A percentile compares a stretch with the other conserved stretches of the same genome.
Evolutionary conservation across 2,888 invertebrate genomes (phyloP).

Genomic region (Papilio protenor): DNA sequence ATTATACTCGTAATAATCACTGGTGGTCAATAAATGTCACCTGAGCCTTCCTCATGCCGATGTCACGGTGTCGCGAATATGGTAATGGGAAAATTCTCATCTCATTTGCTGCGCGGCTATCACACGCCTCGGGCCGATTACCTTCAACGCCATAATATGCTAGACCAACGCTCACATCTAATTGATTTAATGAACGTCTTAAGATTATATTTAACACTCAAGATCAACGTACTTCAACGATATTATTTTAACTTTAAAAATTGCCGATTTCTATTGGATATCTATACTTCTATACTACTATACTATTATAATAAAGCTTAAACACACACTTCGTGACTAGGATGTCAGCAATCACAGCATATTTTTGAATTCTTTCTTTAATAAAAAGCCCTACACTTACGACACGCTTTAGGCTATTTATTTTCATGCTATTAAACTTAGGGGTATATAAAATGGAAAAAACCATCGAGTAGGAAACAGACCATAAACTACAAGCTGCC

Average conservation of each 20-base stretch:
- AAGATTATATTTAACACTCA: not conserved
- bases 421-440: too few species aligned
- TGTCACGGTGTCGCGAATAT: constrained; percentile 67
- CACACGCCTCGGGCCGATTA: constrained; percentile 62
- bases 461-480: too few species aligned
- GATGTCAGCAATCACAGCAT: too few species aligned
- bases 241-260: not conserved
- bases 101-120: constrained; percentile 68
- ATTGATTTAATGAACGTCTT: constrained; percentile 33
- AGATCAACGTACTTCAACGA: not conserved
- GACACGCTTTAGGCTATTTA: too few species aligned
- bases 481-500: too few species aligned
- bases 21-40: constrained; percentile 50
- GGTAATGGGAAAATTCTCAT: constrained; percentile 70
- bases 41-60: constrained; percentile 47
- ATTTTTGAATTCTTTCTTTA: too few species aligned
- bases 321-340: too few species aligned
- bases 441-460: too few species aligned
- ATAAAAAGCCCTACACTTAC: too few species aligned
- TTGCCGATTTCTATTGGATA: not conserved
- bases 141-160: constrained; percentile 59
- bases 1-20: not conserved
- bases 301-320: too few species aligned
- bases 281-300: too few species aligned
- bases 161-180: constrained; percentile 63